Evolutionary conservation across 2,113 vertebrate species (phyloP).

Genomic region (Electrona antarctica): DNA sequence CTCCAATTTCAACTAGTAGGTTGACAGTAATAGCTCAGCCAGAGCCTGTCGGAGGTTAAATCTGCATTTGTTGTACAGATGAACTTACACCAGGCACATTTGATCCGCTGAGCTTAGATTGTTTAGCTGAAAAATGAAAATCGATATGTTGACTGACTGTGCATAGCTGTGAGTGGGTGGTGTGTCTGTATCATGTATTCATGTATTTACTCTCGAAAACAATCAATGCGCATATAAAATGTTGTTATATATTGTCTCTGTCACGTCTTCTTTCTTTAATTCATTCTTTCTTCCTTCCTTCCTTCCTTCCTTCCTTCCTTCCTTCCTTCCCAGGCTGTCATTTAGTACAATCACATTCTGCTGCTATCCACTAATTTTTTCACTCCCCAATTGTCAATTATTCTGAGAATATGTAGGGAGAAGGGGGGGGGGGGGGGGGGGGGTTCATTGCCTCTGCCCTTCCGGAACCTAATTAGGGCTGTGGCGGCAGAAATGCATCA

Average conservation of each 20-base stretch:
- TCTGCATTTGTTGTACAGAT: background rate
- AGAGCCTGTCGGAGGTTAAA: constrained; percentile 22
- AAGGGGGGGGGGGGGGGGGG: background rate
- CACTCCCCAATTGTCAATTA: constrained; percentile 66
- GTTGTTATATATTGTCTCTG: no score
- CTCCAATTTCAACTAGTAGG: background rate
- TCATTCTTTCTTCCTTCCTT: no score
- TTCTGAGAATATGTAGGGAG: constrained; percentile 52
- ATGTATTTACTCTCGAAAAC: no score
- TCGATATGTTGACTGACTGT: constrained; percentile 6
- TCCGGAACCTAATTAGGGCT: constrained; percentile 57
- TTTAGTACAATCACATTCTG: constrained; percentile 37
- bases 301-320: background rate
- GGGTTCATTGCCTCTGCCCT: constrained; percentile 12
- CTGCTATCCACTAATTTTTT: background rate
- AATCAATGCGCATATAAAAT: no score
- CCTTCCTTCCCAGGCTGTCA: constrained; percentile 36
- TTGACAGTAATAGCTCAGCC: background rate
- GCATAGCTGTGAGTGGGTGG: background rate
- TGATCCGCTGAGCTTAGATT: constrained; percentile 5
- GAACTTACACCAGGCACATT: background rate
- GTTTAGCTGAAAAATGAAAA: constrained; percentile 1
- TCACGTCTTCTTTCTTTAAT: no score
- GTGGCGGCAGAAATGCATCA: constrained; percentile 41
- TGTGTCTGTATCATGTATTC: background rate